Evolutionary conservation across 2,888 invertebrate genomes (phyloP), one percentile per base, ranked within the genome.

Genomic region (Helicoverpa assulta): DNA sequence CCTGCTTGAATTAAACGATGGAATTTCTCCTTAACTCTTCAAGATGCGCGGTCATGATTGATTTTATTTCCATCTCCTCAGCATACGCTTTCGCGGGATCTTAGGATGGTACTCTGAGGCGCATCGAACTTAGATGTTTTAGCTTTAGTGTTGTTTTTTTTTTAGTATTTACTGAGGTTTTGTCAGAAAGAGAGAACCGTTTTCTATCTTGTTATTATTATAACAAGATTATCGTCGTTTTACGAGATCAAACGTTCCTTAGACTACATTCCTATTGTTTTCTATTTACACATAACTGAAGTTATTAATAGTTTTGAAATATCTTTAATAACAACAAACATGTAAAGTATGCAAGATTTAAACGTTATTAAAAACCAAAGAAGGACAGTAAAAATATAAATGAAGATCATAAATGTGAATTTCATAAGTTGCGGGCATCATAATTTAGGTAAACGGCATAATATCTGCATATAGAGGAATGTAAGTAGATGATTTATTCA

Each of bases 41-140:
- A 68, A 74, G 58, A 73, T 73, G 61, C 69, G 33, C 37, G 43
- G 53, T n/a, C 73, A 63, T 63, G 62, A 62, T 68, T 62, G 62
- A 70, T 76, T 76, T 74, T 50, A 70, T 64, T 65, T 74, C 70
- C 64, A 75, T 74, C 50, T 57, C 57, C 54, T 74, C 75, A 62
- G 40, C 55, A 64, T 64, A 54, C 14, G 33, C 18, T 70, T 57
- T 57, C 43, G 37, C 29, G 54, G 50, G 51, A 62, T 68, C 33
- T 33, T 33, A 10, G 61, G 47, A 56, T 60, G 51, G 67, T 56
- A 43, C 52, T 37, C 47, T 52, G 19, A 0, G 10, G 5, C 52
- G 18, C 26, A 52, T 37, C 26, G 16, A 58, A 74, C 51, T 62
- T 6, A 26, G 16, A 56, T 66, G 18, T 33, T 60, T 53, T 57